Base-by-base conservation (phyloP, 2,888 invertebrate species). In the Fragum fragum region DNA sequence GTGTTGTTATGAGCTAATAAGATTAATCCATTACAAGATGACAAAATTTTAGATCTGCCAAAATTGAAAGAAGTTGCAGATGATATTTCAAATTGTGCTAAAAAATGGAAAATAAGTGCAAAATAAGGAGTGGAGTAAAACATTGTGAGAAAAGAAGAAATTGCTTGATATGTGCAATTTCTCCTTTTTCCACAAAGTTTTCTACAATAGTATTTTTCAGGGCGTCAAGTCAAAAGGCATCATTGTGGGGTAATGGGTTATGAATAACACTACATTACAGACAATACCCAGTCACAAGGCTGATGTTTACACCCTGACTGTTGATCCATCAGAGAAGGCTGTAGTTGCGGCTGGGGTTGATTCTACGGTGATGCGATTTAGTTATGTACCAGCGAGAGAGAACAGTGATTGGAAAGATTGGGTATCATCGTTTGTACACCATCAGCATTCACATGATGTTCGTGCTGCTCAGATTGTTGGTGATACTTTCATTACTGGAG, bases 391-490 rank as follows among this genome's bases (percentile, higher is more conserved):
- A 7, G 96, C 96, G 16, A 96, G 96, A 93, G 96, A 97, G 0
- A 95, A 95, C 77, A 95, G 96, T 70, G 95, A 95, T n/a, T 91
- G 91, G 87, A 90, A 88, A 9, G 81, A 87, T 32, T 98, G 98
- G 98, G 97, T 98, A 0, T 97, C 97, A 92, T 97, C 97, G 88
- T 95, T 97, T 9, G 97, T 97, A 87, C 96, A 97, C 79, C 96
- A 96, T 90, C 96, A 97, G 70, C 98, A 99, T 94, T 96, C 97
- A 68, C 98, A 99, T 93, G 98, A 98, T 95, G 97, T 99, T 0
- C 96, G 97, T 90, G 96, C 96, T 0, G 94, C 98, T 71, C 95
- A 96, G 1, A 95, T 97, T 53, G 95, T 96, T 70, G 96, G 96
- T 14, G 95, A 96, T 6, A 96, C 96, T 91, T 95, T 98, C 23